Conservation (phyloP, 2,797 vertebrate genomes). For the Bradypodion ventrale region DNA sequence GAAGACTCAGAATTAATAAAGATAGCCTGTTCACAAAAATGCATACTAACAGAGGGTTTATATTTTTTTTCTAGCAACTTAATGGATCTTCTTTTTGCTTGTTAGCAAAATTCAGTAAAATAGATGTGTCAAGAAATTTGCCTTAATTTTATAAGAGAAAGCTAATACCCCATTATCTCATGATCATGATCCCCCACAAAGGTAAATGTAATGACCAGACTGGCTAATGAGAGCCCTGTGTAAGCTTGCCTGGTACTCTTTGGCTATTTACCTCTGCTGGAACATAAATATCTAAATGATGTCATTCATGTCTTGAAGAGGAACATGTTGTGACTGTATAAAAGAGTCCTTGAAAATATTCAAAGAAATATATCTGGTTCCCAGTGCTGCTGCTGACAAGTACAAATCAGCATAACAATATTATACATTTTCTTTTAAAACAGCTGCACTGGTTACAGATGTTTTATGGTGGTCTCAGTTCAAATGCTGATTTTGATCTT, state of each 20-base stretch:
- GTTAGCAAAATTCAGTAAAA: not conserved
- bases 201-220: not conserved
- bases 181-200: not conserved
- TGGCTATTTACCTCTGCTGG: not conserved
- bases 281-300: not conserved
- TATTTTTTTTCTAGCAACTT: not conserved
- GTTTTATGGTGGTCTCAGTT: not conserved
- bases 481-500: not conserved
- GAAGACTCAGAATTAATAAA: no score
- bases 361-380: not conserved
- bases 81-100: not conserved
- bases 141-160: not conserved
- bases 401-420: not conserved
- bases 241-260: not conserved
- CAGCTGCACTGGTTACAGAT: not conserved
- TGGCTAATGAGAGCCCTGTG: not conserved
- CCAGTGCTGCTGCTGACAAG: not conserved
- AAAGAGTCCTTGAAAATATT: not conserved
- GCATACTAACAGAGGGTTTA: not conserved
- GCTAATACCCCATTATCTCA: not conserved
- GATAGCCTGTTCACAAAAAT: not conserved
- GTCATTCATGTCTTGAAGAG: not conserved
- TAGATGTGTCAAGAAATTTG: not conserved
- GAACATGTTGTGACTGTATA: not conserved
- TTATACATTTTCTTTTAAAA: not conserved